Conservation (phyloP, 2,888 invertebrate species). For the Belgica antarctica region DNA sequence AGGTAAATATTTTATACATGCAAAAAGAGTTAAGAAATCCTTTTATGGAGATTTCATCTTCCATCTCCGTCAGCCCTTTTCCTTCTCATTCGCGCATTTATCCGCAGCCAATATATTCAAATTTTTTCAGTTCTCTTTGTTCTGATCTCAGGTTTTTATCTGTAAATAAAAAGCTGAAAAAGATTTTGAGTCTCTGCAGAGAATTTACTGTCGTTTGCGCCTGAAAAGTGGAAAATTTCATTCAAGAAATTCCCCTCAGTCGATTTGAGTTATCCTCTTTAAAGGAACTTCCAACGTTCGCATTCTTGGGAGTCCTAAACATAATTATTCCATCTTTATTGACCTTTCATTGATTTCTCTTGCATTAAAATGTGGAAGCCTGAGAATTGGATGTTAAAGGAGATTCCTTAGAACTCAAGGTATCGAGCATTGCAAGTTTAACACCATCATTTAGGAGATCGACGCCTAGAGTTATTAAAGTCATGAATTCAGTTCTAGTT, state of each 20-base stretch:
- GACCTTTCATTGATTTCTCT: no score
- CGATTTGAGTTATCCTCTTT: not conserved
- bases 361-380: no score
- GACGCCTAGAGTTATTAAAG: no score
- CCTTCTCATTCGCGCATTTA: not conserved
- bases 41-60: constrained; percentile 43
- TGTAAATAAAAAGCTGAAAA: not conserved
- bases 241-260: constrained; percentile 1
- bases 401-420: no score
- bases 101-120: constrained; percentile 39
- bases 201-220: not conserved
- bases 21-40: constrained; percentile 36
- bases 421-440: no score
- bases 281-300: not conserved
- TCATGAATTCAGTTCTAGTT: no score
- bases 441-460: no score
- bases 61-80: not conserved
- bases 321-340: constrained; percentile 2
- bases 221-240: not conserved
- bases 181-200: constrained; percentile 3
- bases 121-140: not conserved
- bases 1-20: constrained; percentile 43
- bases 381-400: no score
- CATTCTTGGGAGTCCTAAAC: constrained; percentile 24
- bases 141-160: constrained; percentile 4